Evolutionary conservation across 1,140 invertebrate species (phyloP).

Genomic region (Rhysida immarginata): DNA sequence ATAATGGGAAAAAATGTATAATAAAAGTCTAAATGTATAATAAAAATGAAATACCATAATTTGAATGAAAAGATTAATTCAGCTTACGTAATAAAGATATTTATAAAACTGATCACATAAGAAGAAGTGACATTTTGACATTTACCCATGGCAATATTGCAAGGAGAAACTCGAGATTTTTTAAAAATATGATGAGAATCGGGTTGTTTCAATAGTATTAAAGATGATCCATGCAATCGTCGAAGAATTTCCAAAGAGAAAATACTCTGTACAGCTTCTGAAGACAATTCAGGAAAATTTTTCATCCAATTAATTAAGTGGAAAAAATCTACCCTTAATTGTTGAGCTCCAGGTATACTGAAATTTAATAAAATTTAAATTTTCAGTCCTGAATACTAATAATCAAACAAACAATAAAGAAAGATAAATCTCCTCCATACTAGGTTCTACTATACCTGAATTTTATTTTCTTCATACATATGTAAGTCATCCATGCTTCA

Average conservation of each 20-base stretch:
- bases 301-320: not conserved
- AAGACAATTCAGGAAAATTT: not conserved
- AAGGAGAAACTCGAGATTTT: not conserved
- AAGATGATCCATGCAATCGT: not conserved
- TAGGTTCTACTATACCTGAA: too few species aligned
- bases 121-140: too few species aligned
- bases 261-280: conserved; percentile 4
- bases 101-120: too few species aligned
- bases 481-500: conserved; percentile 1
- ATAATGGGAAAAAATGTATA: too few species aligned
- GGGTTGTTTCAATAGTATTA: not conserved
- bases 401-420: too few species aligned
- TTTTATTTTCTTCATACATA: conserved; percentile 4
- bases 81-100: too few species aligned
- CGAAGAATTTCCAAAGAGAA: not conserved
- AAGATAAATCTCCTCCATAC: too few species aligned
- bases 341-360: conserved; percentile 2
- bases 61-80: too few species aligned
- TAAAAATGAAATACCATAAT: too few species aligned
- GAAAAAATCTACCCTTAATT: not conserved
- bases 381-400: too few species aligned
- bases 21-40: too few species aligned
- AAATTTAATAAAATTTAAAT: not conserved
- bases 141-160: not conserved
- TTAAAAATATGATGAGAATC: not conserved